Conservation (phyloP, 1,140 invertebrate genomes). For the Orchesella cincta region DNA sequence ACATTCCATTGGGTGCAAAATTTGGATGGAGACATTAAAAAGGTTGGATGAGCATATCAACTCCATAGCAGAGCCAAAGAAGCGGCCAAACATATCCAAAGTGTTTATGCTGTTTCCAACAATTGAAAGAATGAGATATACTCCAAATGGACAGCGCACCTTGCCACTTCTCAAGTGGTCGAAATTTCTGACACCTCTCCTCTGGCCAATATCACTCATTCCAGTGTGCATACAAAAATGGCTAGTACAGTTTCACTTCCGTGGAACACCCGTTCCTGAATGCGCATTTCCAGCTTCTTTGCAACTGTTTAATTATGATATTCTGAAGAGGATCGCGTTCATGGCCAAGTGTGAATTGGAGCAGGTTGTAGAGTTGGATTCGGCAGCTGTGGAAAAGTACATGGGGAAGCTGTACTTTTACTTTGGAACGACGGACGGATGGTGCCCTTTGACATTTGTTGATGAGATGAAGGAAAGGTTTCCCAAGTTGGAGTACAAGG, state of each 20-base stretch:
- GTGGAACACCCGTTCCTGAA: slow-evolving; percentile 50
- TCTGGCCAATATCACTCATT: slow-evolving; percentile 64
- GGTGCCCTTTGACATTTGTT: slow-evolving; percentile 72
- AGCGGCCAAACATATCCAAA: slow-evolving; percentile 58
- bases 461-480: slow-evolving; percentile 63
- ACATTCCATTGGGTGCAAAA: slow-evolving; percentile 82
- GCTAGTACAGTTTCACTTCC: slow-evolving; percentile 61
- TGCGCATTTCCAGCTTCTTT: slow-evolving; percentile 57
- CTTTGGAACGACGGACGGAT: slow-evolving; percentile 73
- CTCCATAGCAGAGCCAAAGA: slow-evolving; percentile 52
- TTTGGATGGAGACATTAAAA: slow-evolving; percentile 73
- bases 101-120: slow-evolving; percentile 79
- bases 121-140: slow-evolving; percentile 73
- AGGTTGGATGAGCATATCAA: slow-evolving; percentile 50
- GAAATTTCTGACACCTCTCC: slow-evolving; percentile 61
- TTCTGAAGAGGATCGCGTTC: background rate
- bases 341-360: slow-evolving; percentile 66
- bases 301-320: slow-evolving; percentile 61
- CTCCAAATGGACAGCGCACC: slow-evolving; percentile 68
- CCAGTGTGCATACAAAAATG: slow-evolving; percentile 61
- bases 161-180: slow-evolving; percentile 52
- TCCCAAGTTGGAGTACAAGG: slow-evolving; percentile 65
- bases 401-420: slow-evolving; percentile 69
- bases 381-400: slow-evolving; percentile 58
- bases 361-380: slow-evolving; percentile 63